phyloP scores from a whole-genome alignment of 2,888 invertebrate genomes.

The Opisthograptis luteolata region DNA sequence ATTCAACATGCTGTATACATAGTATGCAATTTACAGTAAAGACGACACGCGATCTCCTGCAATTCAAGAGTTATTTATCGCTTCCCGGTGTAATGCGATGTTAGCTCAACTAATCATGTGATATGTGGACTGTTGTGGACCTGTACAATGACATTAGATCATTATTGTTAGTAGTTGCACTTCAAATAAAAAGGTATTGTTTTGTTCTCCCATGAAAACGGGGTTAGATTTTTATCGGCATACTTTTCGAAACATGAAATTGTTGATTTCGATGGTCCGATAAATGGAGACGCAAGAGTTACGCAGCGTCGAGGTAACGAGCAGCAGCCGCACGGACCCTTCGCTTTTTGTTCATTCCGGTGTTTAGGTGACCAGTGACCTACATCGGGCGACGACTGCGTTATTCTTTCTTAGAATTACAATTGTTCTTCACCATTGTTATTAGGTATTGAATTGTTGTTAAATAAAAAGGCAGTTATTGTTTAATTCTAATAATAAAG shows the following conservation, averaged over 20 bases:
- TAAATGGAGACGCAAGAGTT: constrained; percentile 14
- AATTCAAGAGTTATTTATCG: background rate
- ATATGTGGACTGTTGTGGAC: background rate
- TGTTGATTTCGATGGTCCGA: constrained; percentile 1
- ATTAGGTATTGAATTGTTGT: background rate
- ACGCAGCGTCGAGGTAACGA: background rate
- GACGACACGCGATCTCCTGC: no score
- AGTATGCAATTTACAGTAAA: no score
- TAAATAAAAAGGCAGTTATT: background rate
- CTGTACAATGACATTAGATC: background rate
- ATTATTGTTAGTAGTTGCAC: background rate
- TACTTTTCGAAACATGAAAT: background rate
- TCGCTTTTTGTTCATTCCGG: constrained; percentile 31
- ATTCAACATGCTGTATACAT: no score
- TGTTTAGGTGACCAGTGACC: constrained; percentile 38
- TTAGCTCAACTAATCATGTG: background rate
- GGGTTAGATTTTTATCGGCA: background rate
- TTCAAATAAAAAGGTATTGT: no score
- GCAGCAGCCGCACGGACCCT: background rate
- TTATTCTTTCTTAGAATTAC: constrained; percentile 28
- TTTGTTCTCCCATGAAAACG: no score
- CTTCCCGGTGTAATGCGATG: background rate
- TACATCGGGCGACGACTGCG: constrained; percentile 25
- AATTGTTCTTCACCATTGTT: constrained; percentile 10
- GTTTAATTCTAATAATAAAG: no score